Evolutionary conservation across 1,140 invertebrate species (phyloP).

Genomic region (Parasteatoda tepidariorum): DNA sequence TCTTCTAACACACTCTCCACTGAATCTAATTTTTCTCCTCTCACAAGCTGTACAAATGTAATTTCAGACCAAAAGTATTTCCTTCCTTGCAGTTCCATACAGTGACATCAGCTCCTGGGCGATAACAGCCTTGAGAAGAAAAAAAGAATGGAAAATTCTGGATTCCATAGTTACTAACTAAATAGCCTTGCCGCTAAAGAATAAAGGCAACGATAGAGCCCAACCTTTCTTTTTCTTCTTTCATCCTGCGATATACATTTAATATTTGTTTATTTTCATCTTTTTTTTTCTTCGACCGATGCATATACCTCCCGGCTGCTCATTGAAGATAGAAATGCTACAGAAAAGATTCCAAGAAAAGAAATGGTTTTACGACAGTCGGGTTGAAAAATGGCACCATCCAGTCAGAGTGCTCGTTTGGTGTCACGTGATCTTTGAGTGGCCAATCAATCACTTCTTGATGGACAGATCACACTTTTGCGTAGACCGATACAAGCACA

Average conservation of each 20-base stretch:
- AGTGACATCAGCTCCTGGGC: not conserved
- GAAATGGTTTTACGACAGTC: conserved; percentile 28
- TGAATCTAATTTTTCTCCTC: not conserved
- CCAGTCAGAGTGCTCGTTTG: conserved; percentile 44
- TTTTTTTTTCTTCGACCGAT: not conserved
- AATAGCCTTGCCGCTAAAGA: not conserved
- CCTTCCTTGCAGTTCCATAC: not conserved
- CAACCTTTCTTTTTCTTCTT: conserved; percentile 3
- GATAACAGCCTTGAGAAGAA: not conserved
- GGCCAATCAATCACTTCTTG: conserved; percentile 47
- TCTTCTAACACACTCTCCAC: no score
- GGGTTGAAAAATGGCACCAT: conserved; percentile 41
- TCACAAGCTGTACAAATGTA: not conserved
- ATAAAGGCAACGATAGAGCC: not conserved
- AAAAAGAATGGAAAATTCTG: no score
- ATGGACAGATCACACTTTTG: conserved; percentile 31
- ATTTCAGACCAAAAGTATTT: no score
- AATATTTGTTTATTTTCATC: conserved; percentile 28
- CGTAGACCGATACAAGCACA: no score
- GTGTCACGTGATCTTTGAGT: conserved; percentile 55
- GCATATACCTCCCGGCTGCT: not conserved
- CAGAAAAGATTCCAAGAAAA: conserved; percentile 35
- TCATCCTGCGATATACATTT: not conserved
- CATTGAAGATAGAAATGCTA: conserved; percentile 9
- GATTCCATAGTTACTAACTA: conserved; percentile 28